phyloP scores from a whole-genome alignment of 2,797 vertebrate species.

The Philypnodon macrostomus region DNA sequence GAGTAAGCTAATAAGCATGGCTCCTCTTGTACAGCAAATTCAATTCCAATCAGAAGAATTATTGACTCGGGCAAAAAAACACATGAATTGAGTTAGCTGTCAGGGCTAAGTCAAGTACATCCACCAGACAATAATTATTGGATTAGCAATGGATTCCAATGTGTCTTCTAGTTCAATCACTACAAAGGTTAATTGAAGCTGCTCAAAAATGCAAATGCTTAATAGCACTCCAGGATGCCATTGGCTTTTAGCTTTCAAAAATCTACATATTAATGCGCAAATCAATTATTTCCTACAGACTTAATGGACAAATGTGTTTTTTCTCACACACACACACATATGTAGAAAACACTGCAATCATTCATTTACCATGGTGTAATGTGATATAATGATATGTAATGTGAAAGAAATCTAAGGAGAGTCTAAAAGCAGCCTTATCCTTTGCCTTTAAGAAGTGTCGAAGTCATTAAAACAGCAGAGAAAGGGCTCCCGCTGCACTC shows the following conservation, averaged over 20 bases:
- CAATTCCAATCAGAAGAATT: conserved; percentile 49
- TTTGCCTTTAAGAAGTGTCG: conserved; percentile 42
- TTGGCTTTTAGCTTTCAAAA: conserved; percentile 39
- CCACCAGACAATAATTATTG: conserved; percentile 62
- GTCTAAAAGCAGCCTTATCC: conserved; percentile 27
- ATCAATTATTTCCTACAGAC: conserved; percentile 11
- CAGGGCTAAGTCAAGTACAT: conserved; percentile 56
- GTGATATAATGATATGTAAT: background rate
- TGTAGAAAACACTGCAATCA: background rate
- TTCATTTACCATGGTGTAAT: conserved; percentile 5
- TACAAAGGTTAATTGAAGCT: conserved; percentile 68
- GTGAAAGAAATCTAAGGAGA: too few species aligned
- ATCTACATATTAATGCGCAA: conserved; percentile 33
- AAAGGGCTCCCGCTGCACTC: conserved; percentile 52
- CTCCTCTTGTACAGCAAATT: conserved; percentile 32
- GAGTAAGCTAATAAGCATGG: conserved; percentile 29
- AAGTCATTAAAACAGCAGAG: conserved; percentile 57
- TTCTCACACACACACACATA: conserved; percentile 2
- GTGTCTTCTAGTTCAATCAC: conserved; percentile 48
- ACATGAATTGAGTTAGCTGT: conserved; percentile 49
- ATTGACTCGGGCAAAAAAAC: conserved; percentile 50
- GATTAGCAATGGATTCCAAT: conserved; percentile 59
- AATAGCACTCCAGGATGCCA: conserved; percentile 41
- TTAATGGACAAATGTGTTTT: conserved; percentile 7
- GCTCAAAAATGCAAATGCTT: conserved; percentile 51